Base-by-base conservation (phyloP, 64 coral and sea anemone genomes). In the Catalaphyllia jardinei region DNA sequence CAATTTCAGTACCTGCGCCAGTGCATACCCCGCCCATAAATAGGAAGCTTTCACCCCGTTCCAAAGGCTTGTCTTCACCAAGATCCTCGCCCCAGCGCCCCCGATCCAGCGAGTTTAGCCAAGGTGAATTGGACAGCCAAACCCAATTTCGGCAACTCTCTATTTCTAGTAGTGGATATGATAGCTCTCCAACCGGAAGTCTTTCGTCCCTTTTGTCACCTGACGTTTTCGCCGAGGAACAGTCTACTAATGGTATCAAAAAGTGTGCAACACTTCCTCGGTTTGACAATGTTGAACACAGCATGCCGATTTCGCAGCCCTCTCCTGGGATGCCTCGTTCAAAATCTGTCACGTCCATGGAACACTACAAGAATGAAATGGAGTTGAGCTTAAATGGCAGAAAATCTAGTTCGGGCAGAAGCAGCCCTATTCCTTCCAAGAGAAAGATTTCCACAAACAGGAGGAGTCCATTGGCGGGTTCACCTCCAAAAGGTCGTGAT, bases 361-460 rank as follows among this genome's bases (percentile, higher is more conserved):
- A 38, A 42, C 81, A 85, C 18, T 69, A 85, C 24, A 65, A 69
- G 33, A 85, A 71, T 8, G 61, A 69, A 71, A 17, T 46, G 2
- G 80, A 67, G 60, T 67, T 61, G 35, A 18, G 30, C 3, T 8
- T 64, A 4, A 82, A 82, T 82, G 79, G 57, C 28, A 31, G 8
- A 14, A 22, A 22, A 46, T 42, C 60, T 1, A 22, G 22, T 51
- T 71, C 81, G 4, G 81, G 62, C 19, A 85, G 62, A 71, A 50
- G 81, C 22, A 71, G 81, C 24, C 81, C 81, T 17, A 28, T 50
- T 85, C 62, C 81, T 42, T 24, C 81, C 15, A 62, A 35, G 16
- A 85, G 81, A 71, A 85, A 85, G 63, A 85, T 71, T 71, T 85
- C 81, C n/a, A 5, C 81, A 51, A 51, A 33, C 35, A 85, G 62